phyloP scores from a whole-genome alignment of 2,888 invertebrate species.

The Eupithecia pulchellata region DNA sequence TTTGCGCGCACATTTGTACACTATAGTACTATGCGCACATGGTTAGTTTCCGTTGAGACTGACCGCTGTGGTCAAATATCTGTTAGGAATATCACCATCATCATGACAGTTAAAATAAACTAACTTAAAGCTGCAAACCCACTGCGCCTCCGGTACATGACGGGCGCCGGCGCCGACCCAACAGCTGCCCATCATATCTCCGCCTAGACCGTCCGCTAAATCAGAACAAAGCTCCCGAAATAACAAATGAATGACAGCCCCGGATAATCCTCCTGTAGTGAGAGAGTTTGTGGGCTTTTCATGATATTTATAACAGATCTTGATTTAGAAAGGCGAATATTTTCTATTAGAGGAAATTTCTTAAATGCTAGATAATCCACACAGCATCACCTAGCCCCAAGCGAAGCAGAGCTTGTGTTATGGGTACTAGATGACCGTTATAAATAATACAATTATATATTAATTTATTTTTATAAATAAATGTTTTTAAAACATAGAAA shows the following conservation, averaged over 20 bases:
- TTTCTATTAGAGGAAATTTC: neutral
- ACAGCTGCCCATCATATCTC: constrained; percentile 8
- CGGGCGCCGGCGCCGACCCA: neutral
- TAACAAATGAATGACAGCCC: constrained; percentile 8
- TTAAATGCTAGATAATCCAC: too few relatives aligned
- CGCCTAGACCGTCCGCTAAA: constrained; percentile 1
- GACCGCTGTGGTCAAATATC: too few relatives aligned
- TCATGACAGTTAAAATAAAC: neutral
- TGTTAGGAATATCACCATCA: too few relatives aligned
- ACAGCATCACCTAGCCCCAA: too few relatives aligned
- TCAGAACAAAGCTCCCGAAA: constrained; percentile 20
- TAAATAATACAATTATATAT: too few relatives aligned
- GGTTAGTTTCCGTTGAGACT: too few relatives aligned
- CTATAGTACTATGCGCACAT: too few relatives aligned
- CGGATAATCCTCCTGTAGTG: neutral
- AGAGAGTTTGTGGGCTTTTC: neutral
- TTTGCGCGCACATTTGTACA: too few relatives aligned
- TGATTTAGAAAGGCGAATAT: neutral
- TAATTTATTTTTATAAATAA: too few relatives aligned
- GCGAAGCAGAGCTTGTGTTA: too few relatives aligned
- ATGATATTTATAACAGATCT: neutral
- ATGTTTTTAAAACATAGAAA: too few relatives aligned
- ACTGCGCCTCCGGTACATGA: neutral
- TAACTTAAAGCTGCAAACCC: neutral
- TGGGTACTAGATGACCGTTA: too few relatives aligned